Percentiles rank a stretch among this genome's conserved stretches.
Conservation (phyloP, 2,888 invertebrate species). For the Scrobipalpa costella region DNA sequence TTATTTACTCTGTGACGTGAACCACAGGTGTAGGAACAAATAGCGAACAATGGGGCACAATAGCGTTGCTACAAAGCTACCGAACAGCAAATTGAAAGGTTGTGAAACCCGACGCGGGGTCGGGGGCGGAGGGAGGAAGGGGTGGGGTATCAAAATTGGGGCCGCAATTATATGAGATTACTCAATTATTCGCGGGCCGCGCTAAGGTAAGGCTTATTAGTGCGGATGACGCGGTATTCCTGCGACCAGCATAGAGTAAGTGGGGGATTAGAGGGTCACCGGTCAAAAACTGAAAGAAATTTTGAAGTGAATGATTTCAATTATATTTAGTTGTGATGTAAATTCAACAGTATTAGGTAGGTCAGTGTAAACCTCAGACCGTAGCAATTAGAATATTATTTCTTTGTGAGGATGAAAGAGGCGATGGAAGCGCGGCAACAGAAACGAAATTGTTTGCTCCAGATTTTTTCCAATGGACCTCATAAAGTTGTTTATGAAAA, state of each 20-base stretch:
- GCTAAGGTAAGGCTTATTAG: conserved; percentile 65
- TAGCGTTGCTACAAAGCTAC: conserved; percentile 25
- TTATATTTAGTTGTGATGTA: too few relatives aligned
- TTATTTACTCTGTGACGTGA: conserved; percentile 45
- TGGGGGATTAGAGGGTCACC: conserved; percentile 24
- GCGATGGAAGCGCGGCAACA: too few relatives aligned
- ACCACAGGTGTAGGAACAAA: conserved; percentile 34
- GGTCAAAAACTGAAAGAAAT: too few relatives aligned
- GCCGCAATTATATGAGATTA: conserved; percentile 52
- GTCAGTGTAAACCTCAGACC: too few relatives aligned
- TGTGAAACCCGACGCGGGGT: conserved; percentile 41
- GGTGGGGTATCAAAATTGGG: conserved; percentile 36
- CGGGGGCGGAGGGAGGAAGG: conserved; percentile 23
- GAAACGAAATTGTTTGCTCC: too few relatives aligned
- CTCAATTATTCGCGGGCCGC: conserved; percentile 60
- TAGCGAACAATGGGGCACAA: conserved; percentile 30
- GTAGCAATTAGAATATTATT: too few relatives aligned
- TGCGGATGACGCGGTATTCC: conserved; percentile 67
- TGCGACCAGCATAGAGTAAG: conserved; percentile 32
- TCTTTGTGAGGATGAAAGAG: too few relatives aligned
- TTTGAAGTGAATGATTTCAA: too few relatives aligned
- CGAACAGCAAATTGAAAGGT: conserved; percentile 37
- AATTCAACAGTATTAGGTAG: too few relatives aligned
- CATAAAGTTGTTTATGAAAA: neutral
- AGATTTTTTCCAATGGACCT: too few relatives aligned